Conservation (phyloP, 2,797 vertebrate genomes). For the Darevskia nairensis region DNA sequence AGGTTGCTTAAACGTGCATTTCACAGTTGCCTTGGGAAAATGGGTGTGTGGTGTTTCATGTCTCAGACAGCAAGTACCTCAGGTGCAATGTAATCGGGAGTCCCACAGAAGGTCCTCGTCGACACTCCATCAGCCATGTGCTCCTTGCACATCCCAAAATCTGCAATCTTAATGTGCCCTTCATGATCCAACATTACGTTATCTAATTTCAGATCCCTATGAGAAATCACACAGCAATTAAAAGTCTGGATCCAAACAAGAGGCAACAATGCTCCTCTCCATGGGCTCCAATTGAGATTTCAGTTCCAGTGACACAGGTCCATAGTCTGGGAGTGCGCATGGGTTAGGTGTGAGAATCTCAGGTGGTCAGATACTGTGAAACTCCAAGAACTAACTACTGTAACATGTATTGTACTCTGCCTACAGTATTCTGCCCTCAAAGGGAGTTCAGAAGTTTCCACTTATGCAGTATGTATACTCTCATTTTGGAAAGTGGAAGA, state of each 20-base stretch:
- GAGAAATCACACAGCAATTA: conserved; percentile 56
- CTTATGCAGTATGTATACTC: neutral
- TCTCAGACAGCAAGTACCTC: conserved; percentile 82
- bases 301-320: neutral
- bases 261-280: neutral
- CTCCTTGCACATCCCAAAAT: conserved; percentile 99
- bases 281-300: no score
- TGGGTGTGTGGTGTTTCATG: neutral
- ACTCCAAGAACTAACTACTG: neutral
- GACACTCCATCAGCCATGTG: conserved; percentile 88
- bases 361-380: neutral
- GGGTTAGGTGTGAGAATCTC: neutral
- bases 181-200: conserved; percentile 97
- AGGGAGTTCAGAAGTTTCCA: neutral
- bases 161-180: conserved; percentile 98
- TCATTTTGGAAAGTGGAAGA: neutral
- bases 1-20: neutral
- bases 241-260: conserved; percentile 14
- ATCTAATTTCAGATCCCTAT: conserved; percentile 95
- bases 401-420: neutral
- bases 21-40: neutral
- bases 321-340: neutral
- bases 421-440: neutral
- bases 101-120: conserved; percentile 97
- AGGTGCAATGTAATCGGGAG: conserved; percentile 97